Evolutionary conservation across 1,140 invertebrate species (phyloP).

Genomic region (Eriosoma lanigerum): DNA sequence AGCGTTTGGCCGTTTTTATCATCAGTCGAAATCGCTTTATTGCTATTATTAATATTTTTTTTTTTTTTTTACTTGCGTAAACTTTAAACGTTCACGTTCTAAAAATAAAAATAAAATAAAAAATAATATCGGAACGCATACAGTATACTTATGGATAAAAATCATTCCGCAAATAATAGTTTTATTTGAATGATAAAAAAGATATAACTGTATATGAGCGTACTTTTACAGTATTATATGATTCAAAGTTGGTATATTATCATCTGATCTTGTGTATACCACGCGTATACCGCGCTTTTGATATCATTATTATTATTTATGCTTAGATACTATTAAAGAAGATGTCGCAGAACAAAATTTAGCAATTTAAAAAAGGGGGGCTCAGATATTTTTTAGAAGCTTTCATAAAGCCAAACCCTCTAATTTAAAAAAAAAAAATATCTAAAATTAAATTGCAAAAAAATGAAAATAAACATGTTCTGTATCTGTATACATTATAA

Average conservation of each 20-base stretch:
- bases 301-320: neutral
- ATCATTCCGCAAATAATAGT: neutral
- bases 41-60: conserved; percentile 34
- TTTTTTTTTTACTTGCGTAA: conserved; percentile 26
- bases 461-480: no score
- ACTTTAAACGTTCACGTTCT: conserved; percentile 15
- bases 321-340: no score
- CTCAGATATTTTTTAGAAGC: no score
- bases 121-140: neutral
- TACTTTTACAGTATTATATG: neutral
- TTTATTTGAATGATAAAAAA: conserved; percentile 1
- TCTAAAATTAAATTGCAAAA: no score
- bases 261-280: no score
- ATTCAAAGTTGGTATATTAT: neutral
- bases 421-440: no score
- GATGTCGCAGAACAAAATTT: no score
- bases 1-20: conserved; percentile 32
- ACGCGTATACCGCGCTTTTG: no score
- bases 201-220: neutral
- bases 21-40: conserved; percentile 25
- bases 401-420: no score
- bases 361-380: no score
- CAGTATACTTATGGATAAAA: neutral
- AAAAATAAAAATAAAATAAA: no score
- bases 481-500: no score